Evolutionary conservation across 2,888 invertebrate species (phyloP), one percentile per base, ranked within the genome.

Genomic region (Cerceris ruficornis): DNA sequence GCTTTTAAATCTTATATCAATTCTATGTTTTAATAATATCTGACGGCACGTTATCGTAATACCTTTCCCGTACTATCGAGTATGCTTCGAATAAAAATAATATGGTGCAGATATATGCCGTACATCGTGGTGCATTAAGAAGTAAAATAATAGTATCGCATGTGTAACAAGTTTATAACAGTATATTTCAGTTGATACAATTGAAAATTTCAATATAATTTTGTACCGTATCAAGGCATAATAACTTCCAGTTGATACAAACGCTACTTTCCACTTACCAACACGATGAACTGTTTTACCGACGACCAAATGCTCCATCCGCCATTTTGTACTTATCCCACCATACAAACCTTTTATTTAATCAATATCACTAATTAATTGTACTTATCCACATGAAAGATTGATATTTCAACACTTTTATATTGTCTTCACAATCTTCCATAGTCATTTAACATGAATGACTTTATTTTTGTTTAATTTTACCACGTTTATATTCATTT

Each of bases 261-360:
- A 13, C 13, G 1, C n/a, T 52, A 52, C 13, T n/a, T n/a, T 28
- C 55, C 80, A 80, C 80, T 80, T 79, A 80, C 80, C 80, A 42
- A 61, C 71, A 54, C 15, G 65, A 0, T 43, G 67, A 49, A 46
- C 79, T 75, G 66, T 62, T 69, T 79, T 80, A 80, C 14, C 80
- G 70, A 71, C 79, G 62, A 42, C 42, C 43, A 60, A 49, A 50
- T 41, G 17, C 41, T 49, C n/a, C 7, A n/a, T n/a, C 66, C 61
- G 73, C 69, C 69, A 78, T 58, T n/a, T 66, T 68, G 54, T 13
- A 67, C 71, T 75, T 50, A 49, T 9, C 42, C 8, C 28, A 6
- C 11, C 54, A 28, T n/a, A 55, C 50, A 39, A 42, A 6, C 9
- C 41, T 7, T 2, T n/a, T 50, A 55, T 41, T 14, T 13, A 13